Percentiles rank a stretch among this genome's conserved stretches.
Evolutionary conservation across 2,888 invertebrate species (phyloP).

Genomic region (Neoscelio sp.): DNA sequence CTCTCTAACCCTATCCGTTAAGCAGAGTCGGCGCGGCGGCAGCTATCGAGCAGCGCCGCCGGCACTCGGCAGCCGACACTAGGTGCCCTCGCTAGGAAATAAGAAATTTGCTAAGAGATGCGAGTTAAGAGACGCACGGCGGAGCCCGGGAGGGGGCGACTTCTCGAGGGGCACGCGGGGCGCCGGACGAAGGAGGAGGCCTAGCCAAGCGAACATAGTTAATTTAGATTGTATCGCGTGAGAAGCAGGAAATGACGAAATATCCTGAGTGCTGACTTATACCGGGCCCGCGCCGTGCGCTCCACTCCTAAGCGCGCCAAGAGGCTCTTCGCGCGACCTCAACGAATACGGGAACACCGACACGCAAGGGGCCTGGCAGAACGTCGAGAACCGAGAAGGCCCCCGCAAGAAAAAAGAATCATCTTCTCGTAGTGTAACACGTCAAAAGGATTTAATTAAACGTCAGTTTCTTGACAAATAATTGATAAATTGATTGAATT

Average conservation of each 20-base stretch:
- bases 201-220: constrained; percentile 83
- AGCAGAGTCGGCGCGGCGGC: constrained; percentile 53
- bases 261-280: constrained; percentile 83
- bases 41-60: constrained; percentile 59
- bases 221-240: constrained; percentile 84
- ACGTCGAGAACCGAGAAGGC: constrained; percentile 30
- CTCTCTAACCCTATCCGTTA: constrained; percentile 69
- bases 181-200: constrained; percentile 77
- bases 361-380: constrained; percentile 72
- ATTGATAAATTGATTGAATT: too few relatives aligned
- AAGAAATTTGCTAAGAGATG: constrained; percentile 82
- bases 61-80: constrained; percentile 56
- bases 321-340: constrained; percentile 78
- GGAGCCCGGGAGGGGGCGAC: constrained; percentile 62
- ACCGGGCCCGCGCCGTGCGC: constrained; percentile 75
- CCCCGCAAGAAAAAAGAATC: too few relatives aligned
- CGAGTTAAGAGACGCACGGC: constrained; percentile 74
- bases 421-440: too few relatives aligned
- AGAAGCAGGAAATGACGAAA: constrained; percentile 84
- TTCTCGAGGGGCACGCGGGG: constrained; percentile 50
- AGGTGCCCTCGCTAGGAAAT: constrained; percentile 79
- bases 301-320: constrained; percentile 72
- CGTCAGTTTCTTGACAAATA: too few relatives aligned
- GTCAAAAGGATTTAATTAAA: not conserved
- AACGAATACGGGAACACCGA: constrained; percentile 73